Conservation (phyloP, 1,140 invertebrate species). For the Drosophila tristis region DNA sequence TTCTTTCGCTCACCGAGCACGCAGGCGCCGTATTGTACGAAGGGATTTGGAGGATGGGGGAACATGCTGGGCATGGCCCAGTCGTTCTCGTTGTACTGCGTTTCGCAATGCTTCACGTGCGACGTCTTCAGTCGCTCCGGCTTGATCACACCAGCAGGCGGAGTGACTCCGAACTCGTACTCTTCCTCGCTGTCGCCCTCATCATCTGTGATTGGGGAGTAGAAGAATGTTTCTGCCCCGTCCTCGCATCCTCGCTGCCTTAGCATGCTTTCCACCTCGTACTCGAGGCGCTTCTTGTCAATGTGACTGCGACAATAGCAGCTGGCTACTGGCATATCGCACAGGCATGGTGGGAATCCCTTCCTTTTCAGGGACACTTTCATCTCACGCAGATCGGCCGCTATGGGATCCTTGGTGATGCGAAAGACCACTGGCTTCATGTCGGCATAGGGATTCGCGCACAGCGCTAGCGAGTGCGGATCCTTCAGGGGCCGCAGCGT, state of each 20-base stretch:
- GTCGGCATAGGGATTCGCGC: constrained; percentile 70
- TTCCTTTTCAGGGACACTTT: constrained; percentile 39
- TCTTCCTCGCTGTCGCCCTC: constrained; percentile 69
- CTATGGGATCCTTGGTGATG: constrained; percentile 67
- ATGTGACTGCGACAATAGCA: constrained; percentile 67
- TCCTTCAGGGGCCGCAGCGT: constrained; percentile 75
- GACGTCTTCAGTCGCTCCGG: constrained; percentile 36
- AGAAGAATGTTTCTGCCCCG: constrained; percentile 47
- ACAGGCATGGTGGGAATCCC: constrained; percentile 59
- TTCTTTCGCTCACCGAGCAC: constrained; percentile 54
- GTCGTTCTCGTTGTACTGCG: constrained; percentile 71
- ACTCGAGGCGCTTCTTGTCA: constrained; percentile 53
- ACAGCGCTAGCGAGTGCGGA: constrained; percentile 39
- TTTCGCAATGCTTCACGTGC: constrained; percentile 50
- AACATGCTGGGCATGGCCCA: constrained; percentile 59
- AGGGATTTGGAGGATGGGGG: constrained; percentile 61
- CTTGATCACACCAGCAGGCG: constrained; percentile 75
- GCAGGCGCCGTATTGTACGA: constrained; percentile 50
- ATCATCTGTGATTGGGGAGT: constrained; percentile 10
- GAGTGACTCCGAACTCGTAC: constrained; percentile 80
- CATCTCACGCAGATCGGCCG: constrained; percentile 33
- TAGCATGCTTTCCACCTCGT: constrained; percentile 45
- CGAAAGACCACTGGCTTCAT: constrained; percentile 79
- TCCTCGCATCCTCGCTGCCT: constrained; percentile 14
- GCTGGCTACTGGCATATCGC: constrained; percentile 51